phyloP scores from a whole-genome alignment of 2,888 invertebrate genomes.

The Odontothrips loti region DNA sequence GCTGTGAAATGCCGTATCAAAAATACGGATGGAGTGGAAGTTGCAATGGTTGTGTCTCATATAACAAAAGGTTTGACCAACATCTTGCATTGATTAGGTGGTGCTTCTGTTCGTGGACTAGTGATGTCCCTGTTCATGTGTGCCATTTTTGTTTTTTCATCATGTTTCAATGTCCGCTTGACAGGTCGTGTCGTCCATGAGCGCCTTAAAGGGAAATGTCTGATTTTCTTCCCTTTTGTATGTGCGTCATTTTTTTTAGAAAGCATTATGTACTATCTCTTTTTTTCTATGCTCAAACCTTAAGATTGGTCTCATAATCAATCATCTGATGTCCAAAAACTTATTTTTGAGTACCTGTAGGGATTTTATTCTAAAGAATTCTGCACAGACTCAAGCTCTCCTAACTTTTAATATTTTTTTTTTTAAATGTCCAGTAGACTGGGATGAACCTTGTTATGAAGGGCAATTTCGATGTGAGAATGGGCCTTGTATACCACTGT shows the following conservation, averaged over 20 bases:
- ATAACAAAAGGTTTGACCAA: constrained; percentile 44
- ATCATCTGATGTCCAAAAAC: neutral
- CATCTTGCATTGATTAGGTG: neutral
- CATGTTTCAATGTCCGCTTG: neutral
- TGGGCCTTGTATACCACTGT: constrained; percentile 56
- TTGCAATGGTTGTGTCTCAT: constrained; percentile 43
- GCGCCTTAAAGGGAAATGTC: too few species aligned
- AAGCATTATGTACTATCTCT: neutral
- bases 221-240: too few species aligned
- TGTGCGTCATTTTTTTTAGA: neutral
- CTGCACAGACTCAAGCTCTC: neutral
- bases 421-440: neutral
- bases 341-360: neutral
- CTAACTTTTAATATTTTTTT: neutral
- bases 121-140: too few species aligned
- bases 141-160: too few species aligned
- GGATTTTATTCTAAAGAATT: neutral
- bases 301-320: neutral
- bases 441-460: neutral
- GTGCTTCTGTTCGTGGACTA: neutral
- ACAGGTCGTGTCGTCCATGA: neutral
- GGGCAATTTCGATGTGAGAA: constrained; percentile 59
- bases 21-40: constrained; percentile 41
- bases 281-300: neutral
- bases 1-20: constrained; percentile 44